Evolutionary conservation across 2,797 vertebrate species (phyloP).

Genomic region (Danio kyathit): DNA sequence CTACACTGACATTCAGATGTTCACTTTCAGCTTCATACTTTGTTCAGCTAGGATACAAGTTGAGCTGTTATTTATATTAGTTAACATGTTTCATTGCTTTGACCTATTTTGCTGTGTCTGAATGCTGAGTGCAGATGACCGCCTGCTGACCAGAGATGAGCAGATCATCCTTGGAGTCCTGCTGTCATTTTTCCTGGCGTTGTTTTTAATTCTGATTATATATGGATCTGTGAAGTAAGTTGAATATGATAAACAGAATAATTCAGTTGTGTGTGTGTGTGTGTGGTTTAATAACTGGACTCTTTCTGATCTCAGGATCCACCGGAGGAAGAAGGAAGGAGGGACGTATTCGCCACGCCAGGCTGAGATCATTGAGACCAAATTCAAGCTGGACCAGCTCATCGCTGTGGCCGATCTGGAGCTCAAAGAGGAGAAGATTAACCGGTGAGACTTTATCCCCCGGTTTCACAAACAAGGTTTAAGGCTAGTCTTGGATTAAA

Average conservation of each 20-base stretch:
- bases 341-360: slow-evolving; percentile 95
- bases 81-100: too few relatives aligned
- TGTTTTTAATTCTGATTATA: slow-evolving; percentile 89
- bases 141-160: slow-evolving; percentile 86
- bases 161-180: slow-evolving; percentile 94
- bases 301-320: slow-evolving; percentile 79
- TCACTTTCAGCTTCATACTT: neutral
- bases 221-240: slow-evolving; percentile 92
- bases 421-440: slow-evolving; percentile 95
- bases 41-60: neutral
- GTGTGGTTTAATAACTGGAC: slow-evolving; percentile 28
- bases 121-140: slow-evolving; percentile 76
- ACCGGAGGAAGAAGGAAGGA: slow-evolving; percentile 95
- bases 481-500: too few relatives aligned
- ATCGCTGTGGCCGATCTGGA: slow-evolving; percentile 97
- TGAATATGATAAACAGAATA: too few relatives aligned
- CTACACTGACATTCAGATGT: neutral
- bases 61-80: neutral
- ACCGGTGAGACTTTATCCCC: slow-evolving; percentile 88
- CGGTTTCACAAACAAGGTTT: too few relatives aligned
- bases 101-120: too few relatives aligned
- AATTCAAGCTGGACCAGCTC: slow-evolving; percentile 96
- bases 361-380: slow-evolving; percentile 97
- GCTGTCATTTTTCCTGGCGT: slow-evolving; percentile 88
- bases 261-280: too few relatives aligned